phyloP scores from a whole-genome alignment of 1,140 invertebrate species.

The Zaprionus nigranus region DNA sequence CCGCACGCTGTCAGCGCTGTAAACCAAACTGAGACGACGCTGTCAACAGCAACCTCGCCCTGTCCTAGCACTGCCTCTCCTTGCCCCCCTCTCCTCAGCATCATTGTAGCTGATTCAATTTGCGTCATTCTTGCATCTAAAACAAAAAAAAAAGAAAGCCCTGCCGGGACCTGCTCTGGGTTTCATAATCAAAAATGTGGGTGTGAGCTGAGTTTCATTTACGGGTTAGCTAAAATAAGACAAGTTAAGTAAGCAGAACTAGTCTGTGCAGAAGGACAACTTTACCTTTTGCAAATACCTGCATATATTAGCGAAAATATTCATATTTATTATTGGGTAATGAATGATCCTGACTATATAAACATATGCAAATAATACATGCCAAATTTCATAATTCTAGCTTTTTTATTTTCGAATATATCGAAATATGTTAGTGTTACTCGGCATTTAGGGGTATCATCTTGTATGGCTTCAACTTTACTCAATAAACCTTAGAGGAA shows the following conservation, averaged over 20 bases:
- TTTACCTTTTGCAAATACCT: too few relatives aligned
- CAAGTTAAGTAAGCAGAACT: too few relatives aligned
- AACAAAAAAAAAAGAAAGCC: constrained; percentile 40
- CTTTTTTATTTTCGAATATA: background rate
- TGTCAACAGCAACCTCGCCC: constrained; percentile 49
- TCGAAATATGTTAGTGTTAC: too few relatives aligned
- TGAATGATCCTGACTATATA: background rate
- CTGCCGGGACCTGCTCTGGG: constrained; percentile 11
- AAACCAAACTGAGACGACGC: constrained; percentile 65
- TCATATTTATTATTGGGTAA: too few relatives aligned
- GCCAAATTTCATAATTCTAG: background rate
- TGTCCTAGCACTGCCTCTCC: background rate
- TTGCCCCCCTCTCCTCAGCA: background rate
- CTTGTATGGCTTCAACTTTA: too few relatives aligned
- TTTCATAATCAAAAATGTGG: constrained; percentile 9
- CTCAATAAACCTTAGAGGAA: too few relatives aligned
- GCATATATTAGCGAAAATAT: too few relatives aligned
- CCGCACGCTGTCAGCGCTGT: constrained; percentile 73
- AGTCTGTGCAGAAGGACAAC: too few relatives aligned
- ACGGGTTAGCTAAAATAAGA: background rate
- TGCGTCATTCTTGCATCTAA: constrained; percentile 34
- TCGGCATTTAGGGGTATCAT: too few relatives aligned
- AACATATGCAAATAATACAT: background rate
- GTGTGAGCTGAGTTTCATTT: background rate
- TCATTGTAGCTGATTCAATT: constrained; percentile 51